These are phyloP conservation scores for Epinotia nisella DNA, from an alignment of 2,888 invertebrate species.

Conservation along the genomic window DNA sequence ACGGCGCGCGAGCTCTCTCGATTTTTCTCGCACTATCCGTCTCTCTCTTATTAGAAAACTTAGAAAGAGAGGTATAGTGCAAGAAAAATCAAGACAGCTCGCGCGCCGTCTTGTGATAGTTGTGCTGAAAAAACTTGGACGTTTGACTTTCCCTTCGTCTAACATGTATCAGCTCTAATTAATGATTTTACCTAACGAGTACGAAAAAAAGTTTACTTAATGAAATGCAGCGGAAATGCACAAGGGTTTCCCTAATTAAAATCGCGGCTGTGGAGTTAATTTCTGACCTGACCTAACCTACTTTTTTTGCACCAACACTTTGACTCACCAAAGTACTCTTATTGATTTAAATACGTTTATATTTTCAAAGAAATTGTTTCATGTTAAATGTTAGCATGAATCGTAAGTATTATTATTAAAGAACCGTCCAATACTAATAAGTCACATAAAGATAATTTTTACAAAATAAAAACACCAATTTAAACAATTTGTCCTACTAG, in stretches of 20 bases:
- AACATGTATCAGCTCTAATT: neutral
- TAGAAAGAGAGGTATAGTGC: too few species aligned
- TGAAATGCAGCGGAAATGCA: constrained; percentile 5
- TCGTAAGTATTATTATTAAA: too few species aligned
- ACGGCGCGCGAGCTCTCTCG: too few species aligned
- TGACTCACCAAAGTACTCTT: neutral
- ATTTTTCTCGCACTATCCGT: too few species aligned
- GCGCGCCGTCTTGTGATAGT: too few species aligned
- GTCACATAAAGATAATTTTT: too few species aligned
- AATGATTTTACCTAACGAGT: neutral
- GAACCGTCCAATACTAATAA: too few species aligned
- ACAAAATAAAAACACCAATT: too few species aligned
- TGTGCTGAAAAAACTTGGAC: too few species aligned
- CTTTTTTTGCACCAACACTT: constrained; percentile 11
- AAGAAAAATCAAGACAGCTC: too few species aligned
- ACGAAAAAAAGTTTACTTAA: constrained; percentile 10
- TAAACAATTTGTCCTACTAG: too few species aligned
- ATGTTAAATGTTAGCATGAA: neutral
- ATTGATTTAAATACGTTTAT: neutral
- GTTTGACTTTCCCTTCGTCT: neutral
- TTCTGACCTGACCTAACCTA: constrained; percentile 26
- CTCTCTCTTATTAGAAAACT: too few species aligned
- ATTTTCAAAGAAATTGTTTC: neutral
- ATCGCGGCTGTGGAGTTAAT: neutral
- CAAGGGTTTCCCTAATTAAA: constrained; percentile 27